phyloP scores from a whole-genome alignment of 2,888 invertebrate species.

The Ellobium chinense region DNA sequence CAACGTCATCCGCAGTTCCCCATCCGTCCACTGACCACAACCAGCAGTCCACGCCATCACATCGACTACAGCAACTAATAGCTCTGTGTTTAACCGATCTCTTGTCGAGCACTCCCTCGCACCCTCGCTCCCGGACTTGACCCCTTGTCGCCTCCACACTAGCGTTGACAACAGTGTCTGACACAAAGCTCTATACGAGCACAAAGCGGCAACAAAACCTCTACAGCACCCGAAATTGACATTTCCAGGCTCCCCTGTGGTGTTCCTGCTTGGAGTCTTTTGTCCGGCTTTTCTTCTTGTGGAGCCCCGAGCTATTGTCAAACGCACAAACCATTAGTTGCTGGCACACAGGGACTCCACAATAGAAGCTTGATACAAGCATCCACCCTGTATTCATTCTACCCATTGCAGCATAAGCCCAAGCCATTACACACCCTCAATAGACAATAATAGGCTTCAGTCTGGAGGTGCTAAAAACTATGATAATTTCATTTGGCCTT shows the following conservation, averaged over 20 bases:
- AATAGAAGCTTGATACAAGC: neutral
- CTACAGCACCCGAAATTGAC: conserved; percentile 27
- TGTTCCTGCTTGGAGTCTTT: neutral
- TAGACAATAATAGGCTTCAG: conserved; percentile 1
- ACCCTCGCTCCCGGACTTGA: neutral
- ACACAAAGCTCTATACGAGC: neutral
- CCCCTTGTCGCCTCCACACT: neutral
- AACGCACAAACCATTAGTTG: conserved; percentile 34
- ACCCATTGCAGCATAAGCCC: conserved; percentile 26
- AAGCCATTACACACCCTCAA: conserved; percentile 13
- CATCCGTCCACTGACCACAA: neutral
- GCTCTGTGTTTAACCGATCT: neutral
- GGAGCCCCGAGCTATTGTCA: conserved; percentile 34
- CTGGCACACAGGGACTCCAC: neutral
- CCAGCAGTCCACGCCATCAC: neutral
- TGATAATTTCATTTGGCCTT: conserved; percentile 47
- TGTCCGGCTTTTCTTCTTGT: neutral
- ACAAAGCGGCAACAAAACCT: conserved; percentile 26
- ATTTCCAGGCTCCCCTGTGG: conserved; percentile 9
- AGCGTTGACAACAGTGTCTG: conserved; percentile 7
- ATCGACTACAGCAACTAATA: too few relatives aligned
- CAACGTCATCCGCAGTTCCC: neutral
- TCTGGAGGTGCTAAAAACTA: conserved; percentile 35
- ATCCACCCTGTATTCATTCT: conserved; percentile 12
- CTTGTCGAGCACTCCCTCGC: neutral